Conservation (phyloP, 2,888 invertebrate genomes). For the Tiliacea citrago region DNA sequence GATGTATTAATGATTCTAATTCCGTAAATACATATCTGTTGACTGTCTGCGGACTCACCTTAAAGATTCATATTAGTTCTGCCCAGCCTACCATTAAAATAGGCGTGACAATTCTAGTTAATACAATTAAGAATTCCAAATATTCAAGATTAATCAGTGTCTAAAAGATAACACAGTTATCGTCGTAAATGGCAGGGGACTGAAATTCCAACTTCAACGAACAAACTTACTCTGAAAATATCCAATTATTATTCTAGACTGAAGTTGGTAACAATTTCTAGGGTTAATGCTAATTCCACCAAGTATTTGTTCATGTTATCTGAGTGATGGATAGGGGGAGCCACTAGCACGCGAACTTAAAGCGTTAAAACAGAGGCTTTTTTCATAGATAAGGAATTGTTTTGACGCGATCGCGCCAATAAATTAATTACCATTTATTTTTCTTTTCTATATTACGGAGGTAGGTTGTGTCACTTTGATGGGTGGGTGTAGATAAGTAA, state of each 20-base stretch:
- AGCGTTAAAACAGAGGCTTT: conserved; percentile 61
- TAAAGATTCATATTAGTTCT: neutral
- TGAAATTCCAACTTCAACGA: conserved; percentile 46
- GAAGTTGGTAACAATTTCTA: conserved; percentile 77
- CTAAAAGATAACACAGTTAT: conserved; percentile 48
- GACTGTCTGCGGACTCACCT: too few relatives aligned
- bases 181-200: conserved; percentile 59
- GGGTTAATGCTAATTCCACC: conserved; percentile 80
- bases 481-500: conserved; percentile 29
- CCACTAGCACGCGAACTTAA: conserved; percentile 75
- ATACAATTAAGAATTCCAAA: conserved; percentile 47
- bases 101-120: conserved; percentile 10
- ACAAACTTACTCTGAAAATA: conserved; percentile 52
- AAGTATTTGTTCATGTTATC: conserved; percentile 83
- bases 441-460: conserved; percentile 51
- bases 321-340: conserved; percentile 83
- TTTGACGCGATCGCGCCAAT: conserved; percentile 62
- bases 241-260: conserved; percentile 74
- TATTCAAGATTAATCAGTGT: conserved; percentile 50
- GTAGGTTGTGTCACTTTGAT: conserved; percentile 51
- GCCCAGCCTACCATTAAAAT: conserved; percentile 12
- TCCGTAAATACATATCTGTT: too few relatives aligned
- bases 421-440: conserved; percentile 63
- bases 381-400: conserved; percentile 62
- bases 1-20: too few relatives aligned